phyloP scores from a whole-genome alignment of 2,797 vertebrate species.

The Hybognathus amarus region DNA sequence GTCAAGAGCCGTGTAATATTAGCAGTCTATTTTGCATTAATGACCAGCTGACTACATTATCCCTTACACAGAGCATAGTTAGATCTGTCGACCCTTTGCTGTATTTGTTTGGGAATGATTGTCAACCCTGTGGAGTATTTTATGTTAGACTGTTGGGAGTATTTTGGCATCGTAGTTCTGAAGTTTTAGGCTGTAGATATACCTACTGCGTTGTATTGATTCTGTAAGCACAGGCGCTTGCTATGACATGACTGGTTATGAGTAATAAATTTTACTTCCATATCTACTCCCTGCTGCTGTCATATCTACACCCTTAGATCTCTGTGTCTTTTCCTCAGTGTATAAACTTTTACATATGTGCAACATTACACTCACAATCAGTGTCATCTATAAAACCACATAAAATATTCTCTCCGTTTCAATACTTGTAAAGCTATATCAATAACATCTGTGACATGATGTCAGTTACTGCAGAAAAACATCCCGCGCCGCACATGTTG shows the following conservation, averaged over 20 bases:
- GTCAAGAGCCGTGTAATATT: constrained; percentile 7
- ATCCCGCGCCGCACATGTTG: neutral
- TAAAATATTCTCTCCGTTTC: too few relatives aligned
- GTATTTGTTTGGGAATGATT: constrained; percentile 1
- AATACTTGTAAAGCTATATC: neutral
- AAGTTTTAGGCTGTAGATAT: neutral
- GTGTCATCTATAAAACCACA: neutral
- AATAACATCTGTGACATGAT: neutral
- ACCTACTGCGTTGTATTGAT: neutral
- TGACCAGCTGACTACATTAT: neutral
- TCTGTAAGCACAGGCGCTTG: neutral
- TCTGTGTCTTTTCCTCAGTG: neutral
- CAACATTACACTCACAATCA: constrained; percentile 8
- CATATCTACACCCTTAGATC: neutral
- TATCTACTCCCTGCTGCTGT: constrained; percentile 1
- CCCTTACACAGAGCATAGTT: neutral
- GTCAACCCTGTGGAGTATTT: neutral
- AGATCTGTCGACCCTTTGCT: neutral
- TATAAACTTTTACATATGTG: constrained; percentile 2
- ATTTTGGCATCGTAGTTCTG: neutral
- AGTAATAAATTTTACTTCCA: neutral
- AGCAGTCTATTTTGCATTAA: neutral
- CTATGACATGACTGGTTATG: neutral
- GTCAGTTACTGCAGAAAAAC: neutral
- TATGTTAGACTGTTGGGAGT: neutral